A percentile compares a stretch with the other conserved stretches of the same genome.
Conservation (phyloP, 2,888 invertebrate species). For the Autographa pulchrina region DNA sequence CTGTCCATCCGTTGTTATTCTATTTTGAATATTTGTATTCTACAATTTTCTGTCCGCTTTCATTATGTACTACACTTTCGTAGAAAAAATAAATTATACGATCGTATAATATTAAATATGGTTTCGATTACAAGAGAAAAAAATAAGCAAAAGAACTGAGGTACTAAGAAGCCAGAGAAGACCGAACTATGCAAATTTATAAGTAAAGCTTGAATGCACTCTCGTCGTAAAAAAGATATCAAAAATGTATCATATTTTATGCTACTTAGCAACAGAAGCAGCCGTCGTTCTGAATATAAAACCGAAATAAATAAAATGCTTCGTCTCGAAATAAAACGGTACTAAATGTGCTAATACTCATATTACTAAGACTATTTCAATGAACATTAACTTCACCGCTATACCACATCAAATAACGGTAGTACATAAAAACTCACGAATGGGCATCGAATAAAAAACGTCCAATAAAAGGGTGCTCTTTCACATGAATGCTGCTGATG, state of each 20-base stretch:
- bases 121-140: no score
- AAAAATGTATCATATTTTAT: neutral
- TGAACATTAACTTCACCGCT: constrained; percentile 10
- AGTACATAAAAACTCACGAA: constrained; percentile 48
- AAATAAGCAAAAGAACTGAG: neutral
- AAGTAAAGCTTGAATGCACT: neutral
- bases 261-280: neutral
- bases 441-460: constrained; percentile 54
- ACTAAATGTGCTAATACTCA: neutral
- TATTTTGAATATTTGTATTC: no score
- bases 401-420: constrained; percentile 46
- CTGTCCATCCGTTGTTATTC: no score
- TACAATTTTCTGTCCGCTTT: no score
- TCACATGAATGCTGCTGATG: constrained; percentile 66
- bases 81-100: no score
- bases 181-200: neutral
- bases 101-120: no score
- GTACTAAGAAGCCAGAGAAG: neutral
- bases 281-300: neutral
- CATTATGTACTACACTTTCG: no score
- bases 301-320: neutral
- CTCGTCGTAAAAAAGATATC: neutral
- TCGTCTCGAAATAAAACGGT: neutral
- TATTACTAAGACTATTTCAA: constrained; percentile 12
- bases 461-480: constrained; percentile 56